phyloP scores from a whole-genome alignment of 1,140 invertebrate species.

The Paralvinella palmiformis region DNA sequence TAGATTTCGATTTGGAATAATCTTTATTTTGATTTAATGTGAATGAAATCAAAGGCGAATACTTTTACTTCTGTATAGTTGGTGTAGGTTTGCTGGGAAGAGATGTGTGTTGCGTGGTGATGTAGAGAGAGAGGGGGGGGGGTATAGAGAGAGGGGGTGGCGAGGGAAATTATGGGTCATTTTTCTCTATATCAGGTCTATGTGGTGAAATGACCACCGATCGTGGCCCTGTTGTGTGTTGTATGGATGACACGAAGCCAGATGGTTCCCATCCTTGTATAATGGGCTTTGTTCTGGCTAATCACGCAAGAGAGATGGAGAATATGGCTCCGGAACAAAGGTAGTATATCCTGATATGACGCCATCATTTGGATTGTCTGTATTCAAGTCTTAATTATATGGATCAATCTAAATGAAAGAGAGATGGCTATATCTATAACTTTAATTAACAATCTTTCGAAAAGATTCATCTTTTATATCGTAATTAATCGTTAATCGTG shows the following conservation, averaged over 20 bases:
- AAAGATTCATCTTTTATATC: not conserved
- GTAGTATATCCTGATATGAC: not conserved
- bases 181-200: not conserved
- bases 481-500: no score
- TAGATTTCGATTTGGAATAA: no score
- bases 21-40: no score
- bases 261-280: conserved; percentile 43
- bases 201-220: conserved; percentile 12
- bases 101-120: no score
- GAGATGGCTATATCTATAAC: not conserved
- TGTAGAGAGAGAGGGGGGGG: no score
- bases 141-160: no score
- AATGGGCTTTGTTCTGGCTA: conserved; percentile 37
- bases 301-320: not conserved
- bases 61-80: no score
- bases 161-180: not conserved
- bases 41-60: no score
- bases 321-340: not conserved
- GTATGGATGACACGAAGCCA: conserved; percentile 44
- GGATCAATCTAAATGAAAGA: not conserved
- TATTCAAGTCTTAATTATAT: not conserved
- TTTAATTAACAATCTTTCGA: not conserved
- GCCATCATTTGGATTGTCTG: no score
- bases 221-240: conserved; percentile 23
- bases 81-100: no score